Evolutionary conservation across 2,888 invertebrate species (phyloP).

Genomic region (Quadriops clusia): DNA sequence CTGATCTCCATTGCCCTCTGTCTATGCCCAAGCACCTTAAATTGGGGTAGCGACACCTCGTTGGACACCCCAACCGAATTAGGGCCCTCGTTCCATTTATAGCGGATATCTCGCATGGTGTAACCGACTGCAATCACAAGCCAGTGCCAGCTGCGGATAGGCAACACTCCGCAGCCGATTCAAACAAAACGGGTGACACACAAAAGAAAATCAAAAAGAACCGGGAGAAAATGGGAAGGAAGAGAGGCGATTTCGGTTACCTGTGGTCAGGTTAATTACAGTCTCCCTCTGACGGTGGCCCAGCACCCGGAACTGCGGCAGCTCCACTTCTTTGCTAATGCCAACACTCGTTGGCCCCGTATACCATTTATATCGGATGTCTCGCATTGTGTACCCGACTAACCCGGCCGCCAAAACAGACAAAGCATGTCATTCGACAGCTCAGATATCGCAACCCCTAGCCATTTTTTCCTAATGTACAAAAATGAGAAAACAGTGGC

Average conservation of each 20-base stretch:
- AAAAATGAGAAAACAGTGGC: slow-evolving; percentile 6
- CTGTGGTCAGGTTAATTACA: slow-evolving; percentile 91
- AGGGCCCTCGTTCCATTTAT: slow-evolving; percentile 93
- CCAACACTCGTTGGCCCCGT: slow-evolving; percentile 86
- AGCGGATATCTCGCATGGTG: slow-evolving; percentile 95
- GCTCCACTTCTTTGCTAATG: slow-evolving; percentile 89
- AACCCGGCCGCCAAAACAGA: slow-evolving; percentile 38
- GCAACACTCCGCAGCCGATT: slow-evolving; percentile 25
- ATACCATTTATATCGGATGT: slow-evolving; percentile 95
- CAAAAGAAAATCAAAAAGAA: slow-evolving; percentile 12
- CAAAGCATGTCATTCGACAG: slow-evolving; percentile 37
- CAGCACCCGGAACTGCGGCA: slow-evolving; percentile 93
- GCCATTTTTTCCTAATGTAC: too few relatives aligned
- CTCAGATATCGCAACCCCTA: slow-evolving; percentile 18
- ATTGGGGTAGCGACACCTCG: slow-evolving; percentile 94
- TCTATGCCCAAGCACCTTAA: slow-evolving; percentile 94
- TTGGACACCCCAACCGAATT: slow-evolving; percentile 91
- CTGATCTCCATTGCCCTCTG: slow-evolving; percentile 94
- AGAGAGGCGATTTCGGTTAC: slow-evolving; percentile 51
- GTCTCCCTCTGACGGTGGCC: slow-evolving; percentile 91
- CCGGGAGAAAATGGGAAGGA: slow-evolving; percentile 24
- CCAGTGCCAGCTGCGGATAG: slow-evolving; percentile 28
- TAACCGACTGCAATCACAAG: slow-evolving; percentile 77
- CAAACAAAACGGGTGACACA: slow-evolving; percentile 18
- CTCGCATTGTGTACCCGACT: slow-evolving; percentile 97